Evolutionary conservation across 2,888 invertebrate species (phyloP).

Genomic region (Eupithecia dodoneata): DNA sequence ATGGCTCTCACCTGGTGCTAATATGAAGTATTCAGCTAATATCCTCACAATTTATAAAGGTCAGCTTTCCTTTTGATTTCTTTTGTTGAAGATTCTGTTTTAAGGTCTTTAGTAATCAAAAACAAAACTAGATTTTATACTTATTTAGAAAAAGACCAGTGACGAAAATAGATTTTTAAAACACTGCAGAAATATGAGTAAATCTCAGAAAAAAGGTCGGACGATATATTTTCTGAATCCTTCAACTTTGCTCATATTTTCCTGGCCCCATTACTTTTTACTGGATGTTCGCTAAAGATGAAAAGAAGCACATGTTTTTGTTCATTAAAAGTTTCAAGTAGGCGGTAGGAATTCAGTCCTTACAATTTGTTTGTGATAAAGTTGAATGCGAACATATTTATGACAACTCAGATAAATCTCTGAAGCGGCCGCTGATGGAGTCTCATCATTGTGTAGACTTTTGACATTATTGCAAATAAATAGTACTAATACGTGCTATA

Average conservation of each 20-base stretch:
- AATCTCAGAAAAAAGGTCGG: slow-evolving; percentile 4
- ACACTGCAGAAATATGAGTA: neutral
- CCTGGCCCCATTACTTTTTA: slow-evolving; percentile 16
- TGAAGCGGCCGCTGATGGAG: slow-evolving; percentile 14
- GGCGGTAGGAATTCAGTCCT: slow-evolving; percentile 10
- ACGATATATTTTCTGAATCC: slow-evolving; percentile 9
- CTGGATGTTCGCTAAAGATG: slow-evolving; percentile 13
- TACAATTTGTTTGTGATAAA: slow-evolving; percentile 31
- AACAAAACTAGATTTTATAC: neutral
- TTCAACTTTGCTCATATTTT: slow-evolving; percentile 14
- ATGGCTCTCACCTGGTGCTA: slow-evolving; percentile 66
- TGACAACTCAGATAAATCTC: slow-evolving; percentile 19
- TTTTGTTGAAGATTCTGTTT: slow-evolving; percentile 10
- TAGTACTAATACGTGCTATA: too few relatives aligned
- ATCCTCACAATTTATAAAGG: slow-evolving; percentile 39
- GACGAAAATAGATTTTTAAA: neutral
- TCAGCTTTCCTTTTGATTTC: slow-evolving; percentile 34
- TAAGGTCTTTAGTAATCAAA: neutral
- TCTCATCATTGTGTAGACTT: neutral
- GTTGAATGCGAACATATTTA: slow-evolving; percentile 19
- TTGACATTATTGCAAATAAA: neutral
- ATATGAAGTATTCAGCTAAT: slow-evolving; percentile 60
- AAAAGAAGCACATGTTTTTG: slow-evolving; percentile 11
- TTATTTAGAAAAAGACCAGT: neutral
- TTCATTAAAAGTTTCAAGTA: slow-evolving; percentile 21